Evolutionary conservation across 2,888 invertebrate genomes (phyloP).

Genomic region (Cremastinae sp.): DNA sequence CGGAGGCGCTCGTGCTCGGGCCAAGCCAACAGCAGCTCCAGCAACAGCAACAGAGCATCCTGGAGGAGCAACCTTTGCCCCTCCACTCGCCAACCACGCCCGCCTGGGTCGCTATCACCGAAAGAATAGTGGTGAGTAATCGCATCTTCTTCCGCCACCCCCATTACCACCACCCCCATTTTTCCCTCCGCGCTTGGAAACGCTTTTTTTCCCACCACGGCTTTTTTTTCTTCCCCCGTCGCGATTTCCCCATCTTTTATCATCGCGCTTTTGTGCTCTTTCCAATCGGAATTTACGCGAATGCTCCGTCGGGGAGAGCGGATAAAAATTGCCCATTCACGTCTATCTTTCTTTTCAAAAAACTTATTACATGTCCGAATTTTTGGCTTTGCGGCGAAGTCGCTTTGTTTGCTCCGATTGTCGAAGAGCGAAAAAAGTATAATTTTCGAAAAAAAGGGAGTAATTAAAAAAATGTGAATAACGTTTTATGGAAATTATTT

Average conservation of each 20-base stretch:
- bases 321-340: no score
- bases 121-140: slow-evolving; percentile 74
- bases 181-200: slow-evolving; percentile 53
- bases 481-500: no score
- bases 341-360: no score
- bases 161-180: slow-evolving; percentile 13
- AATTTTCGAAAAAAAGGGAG: slow-evolving; percentile 28
- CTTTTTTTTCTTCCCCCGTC: slow-evolving; percentile 15
- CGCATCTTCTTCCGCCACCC: slow-evolving; percentile 60
- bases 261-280: slow-evolving; percentile 7
- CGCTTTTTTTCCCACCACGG: slow-evolving; percentile 45
- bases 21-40: slow-evolving; percentile 64
- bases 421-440: no score
- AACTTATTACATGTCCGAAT: no score
- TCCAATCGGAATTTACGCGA: not conserved
- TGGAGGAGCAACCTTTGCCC: slow-evolving; percentile 65
- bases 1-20: slow-evolving; percentile 62
- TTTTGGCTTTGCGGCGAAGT: no score
- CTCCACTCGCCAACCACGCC: slow-evolving; percentile 73
- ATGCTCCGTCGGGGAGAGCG: no score
- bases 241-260: slow-evolving; percentile 21
- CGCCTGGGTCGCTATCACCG: slow-evolving; percentile 70
- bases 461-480: no score
- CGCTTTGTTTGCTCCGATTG: no score
- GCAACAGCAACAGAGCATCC: slow-evolving; percentile 65